Base-by-base conservation (phyloP, 92 coral and sea anemone genomes). In the Zoanthus solanderi region DNA sequence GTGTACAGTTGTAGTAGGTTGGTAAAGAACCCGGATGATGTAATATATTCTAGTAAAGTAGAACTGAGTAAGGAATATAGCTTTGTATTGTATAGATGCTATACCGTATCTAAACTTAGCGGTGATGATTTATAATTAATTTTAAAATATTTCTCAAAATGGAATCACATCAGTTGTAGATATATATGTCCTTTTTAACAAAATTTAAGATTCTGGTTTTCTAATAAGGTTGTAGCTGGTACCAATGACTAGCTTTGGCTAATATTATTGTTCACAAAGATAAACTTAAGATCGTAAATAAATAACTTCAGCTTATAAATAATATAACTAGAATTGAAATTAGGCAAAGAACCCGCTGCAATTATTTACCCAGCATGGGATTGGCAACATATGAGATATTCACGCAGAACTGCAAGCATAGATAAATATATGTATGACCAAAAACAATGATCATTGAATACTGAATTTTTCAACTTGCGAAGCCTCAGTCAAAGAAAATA, bases 261-360 rank as follows among this genome's bases (percentile, higher is more conserved):
- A 65, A n/a, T 6, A 37, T 16, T 42, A 80, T 48, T 54, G 57
- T 65, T 80, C 65, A 66, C 45, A 65, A 61, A 18, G 31, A 2
- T 48, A 18, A 44, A 54, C 4, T 54, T 29, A 31, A 77, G 30
- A n/a, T 16, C 13, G 42, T 72, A 7, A 74, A 12, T 74, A 74
- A 15, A 12, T 72, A 76, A 50, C 44, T 12, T 76, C 7, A 50
- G n/a, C 42, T 9, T 50, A 31, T 53, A 54, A 30, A 12, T 77
- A 18, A 81, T 81, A 5, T 67, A 37, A 30, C 46, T 12, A 18
- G 57, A 65, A 65, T 65, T 65, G n/a, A 66, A 81, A 81, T 71
- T 12, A 12, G 42, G 42, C 42, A 37, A 66, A 44, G 7, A 66
- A 81, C 18, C 61, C 46, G 28, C 47, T 67, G 74, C 12, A 18